phyloP scores from a whole-genome alignment of 92 coral and sea anemone species.

The Montipora capitata region DNA sequence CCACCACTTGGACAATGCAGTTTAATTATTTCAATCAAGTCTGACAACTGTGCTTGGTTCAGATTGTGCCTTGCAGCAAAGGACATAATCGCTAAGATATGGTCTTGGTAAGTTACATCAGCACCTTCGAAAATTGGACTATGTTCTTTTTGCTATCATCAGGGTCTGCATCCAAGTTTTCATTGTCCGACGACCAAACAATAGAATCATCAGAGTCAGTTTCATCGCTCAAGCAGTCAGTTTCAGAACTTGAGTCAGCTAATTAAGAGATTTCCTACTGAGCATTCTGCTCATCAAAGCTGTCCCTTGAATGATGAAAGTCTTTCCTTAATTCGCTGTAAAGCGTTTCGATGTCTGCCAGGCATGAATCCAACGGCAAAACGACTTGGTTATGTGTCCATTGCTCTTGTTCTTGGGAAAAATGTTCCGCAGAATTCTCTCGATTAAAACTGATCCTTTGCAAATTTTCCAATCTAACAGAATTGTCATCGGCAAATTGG shows the following conservation, averaged over 20 bases:
- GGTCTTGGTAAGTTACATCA: not conserved
- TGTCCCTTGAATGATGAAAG: no score
- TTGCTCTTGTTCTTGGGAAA: no score
- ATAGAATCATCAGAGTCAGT: not conserved
- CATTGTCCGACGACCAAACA: not conserved
- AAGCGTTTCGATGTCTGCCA: no score
- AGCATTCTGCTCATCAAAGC: no score
- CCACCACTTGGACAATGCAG: not conserved
- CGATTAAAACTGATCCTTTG: not conserved
- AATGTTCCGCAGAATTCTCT: not conserved
- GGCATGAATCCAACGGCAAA: no score
- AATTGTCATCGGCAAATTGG: not conserved
- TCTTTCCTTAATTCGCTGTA: no score
- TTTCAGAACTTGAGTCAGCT: no score
- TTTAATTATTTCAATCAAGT: not conserved
- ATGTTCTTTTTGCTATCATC: not conserved
- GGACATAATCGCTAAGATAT: slow-evolving; percentile 1
- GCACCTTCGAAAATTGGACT: not conserved
- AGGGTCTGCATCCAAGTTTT: not conserved
- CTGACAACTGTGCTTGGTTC: slow-evolving; percentile 16
- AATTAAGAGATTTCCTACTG: no score
- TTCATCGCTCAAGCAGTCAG: no score
- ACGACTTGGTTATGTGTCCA: no score
- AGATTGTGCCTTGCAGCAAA: slow-evolving; percentile 23
- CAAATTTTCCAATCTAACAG: not conserved